These are phyloP conservation scores for Drosophila colorata DNA, from an alignment of 2,888 invertebrate species.

Conservation along the genomic window DNA sequence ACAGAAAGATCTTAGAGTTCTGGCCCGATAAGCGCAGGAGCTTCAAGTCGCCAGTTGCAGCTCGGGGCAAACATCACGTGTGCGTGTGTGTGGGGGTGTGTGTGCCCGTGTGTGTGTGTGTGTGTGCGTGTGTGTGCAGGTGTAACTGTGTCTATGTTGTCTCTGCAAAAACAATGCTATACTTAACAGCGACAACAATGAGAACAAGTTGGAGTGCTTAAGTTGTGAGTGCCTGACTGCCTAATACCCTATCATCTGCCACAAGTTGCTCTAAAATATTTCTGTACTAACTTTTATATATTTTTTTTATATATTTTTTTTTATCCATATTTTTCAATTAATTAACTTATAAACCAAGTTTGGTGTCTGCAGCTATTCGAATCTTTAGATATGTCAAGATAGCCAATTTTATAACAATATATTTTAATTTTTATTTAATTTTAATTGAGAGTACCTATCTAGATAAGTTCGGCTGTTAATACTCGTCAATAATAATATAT, in stretches of 20 bases:
- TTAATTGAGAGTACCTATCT: too few relatives aligned
- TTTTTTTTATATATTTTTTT: too few relatives aligned
- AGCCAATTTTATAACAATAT: too few relatives aligned
- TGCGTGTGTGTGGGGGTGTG: slow-evolving; percentile 14
- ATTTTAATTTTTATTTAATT: too few relatives aligned
- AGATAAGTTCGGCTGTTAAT: too few relatives aligned
- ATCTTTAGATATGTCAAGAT: too few relatives aligned
- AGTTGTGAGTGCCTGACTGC: background rate
- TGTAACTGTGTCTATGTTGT: slow-evolving; percentile 58
- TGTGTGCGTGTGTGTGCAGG: slow-evolving; percentile 44
- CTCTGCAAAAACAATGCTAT: slow-evolving; percentile 73
- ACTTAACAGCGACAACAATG: slow-evolving; percentile 38
- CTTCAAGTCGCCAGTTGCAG: slow-evolving; percentile 52
- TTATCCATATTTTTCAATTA: too few relatives aligned
- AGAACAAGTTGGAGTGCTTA: background rate
- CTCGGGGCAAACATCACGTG: slow-evolving; percentile 65
- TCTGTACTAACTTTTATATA: too few relatives aligned
- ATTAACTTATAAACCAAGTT: too few relatives aligned
- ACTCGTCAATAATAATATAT: too few relatives aligned
- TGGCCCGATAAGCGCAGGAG: slow-evolving; percentile 61
- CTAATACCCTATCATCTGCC: background rate
- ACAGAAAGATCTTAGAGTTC: slow-evolving; percentile 74
- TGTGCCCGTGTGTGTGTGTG: slow-evolving; percentile 11
- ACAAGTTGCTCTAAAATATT: too few relatives aligned
- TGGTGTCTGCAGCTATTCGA: too few relatives aligned